Base-by-base conservation (phyloP, 2,797 vertebrate species). In the Manis javanica region DNA sequence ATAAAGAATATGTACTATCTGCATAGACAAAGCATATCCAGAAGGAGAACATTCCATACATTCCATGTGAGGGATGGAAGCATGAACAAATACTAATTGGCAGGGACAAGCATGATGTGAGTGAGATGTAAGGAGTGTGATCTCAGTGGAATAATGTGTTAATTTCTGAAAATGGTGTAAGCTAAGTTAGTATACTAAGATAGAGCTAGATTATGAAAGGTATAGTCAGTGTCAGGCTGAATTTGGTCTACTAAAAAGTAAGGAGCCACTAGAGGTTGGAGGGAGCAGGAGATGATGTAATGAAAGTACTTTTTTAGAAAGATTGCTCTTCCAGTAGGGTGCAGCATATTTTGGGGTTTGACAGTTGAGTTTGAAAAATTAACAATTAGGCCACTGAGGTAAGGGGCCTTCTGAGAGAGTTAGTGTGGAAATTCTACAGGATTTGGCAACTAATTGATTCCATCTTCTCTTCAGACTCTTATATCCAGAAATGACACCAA, bases 341-440 rank as follows among this genome's bases (percentile, higher is more conserved):
- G 42, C 15, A 79, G 14, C 59, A 71, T 96, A 94, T 90, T 94
- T 90, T 82, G 90, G 68, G 15, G 11, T 84, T 90, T 39, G 59
- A 81, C 31, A 75, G 31, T 71, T 89, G 37, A 88, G 26, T 82
- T 97, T 90, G 34, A 61, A 95, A 95, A 90, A 72, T 93, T 91
- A 78, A 88, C 59, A 37, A 92, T 4, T 49, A 90, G 74, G 9
- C 39, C n/a, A 69, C 5, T 11, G 89, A 83, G 29, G 26, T 84
- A 66, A 93, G 57, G 75, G 46, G 15, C 23, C 23, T 21, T 90
- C 34, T 88, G 63, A 95, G 29, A 92, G 75, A 49, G 31, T n/a
- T 74, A 74, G 16, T 46, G 42, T 83, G 51, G 49, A 84, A 82
- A 82, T 94, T 83, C 29, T 92, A 24, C 5, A 87, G 29, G 16